Evolutionary conservation across 1,140 invertebrate genomes (phyloP), one percentile per base, ranked within the genome.

Genomic region (silkworm (Bombyx mori)): DNA sequence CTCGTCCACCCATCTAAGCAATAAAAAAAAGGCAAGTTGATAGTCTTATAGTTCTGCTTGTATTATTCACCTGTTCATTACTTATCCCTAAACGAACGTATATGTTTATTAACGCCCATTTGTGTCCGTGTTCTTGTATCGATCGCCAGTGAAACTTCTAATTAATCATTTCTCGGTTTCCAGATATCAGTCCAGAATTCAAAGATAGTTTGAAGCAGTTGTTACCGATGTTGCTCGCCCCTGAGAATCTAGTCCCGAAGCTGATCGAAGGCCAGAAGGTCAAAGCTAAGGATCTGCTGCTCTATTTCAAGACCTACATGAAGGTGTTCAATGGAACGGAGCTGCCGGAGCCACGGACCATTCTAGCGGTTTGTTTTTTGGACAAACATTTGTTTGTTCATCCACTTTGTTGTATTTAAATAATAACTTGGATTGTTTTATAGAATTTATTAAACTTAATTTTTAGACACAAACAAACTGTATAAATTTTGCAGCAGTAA

Each of bases 241-340:
- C 95, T 0, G 90, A 95, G 73, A 98, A 98, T 86, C 89, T 99
- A 50, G 93, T 99, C 8, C 91, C 96, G 1, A 99, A 99, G 86
- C 92, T 95, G 82, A 99, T 99, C 58, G 96, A 96, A 70, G 98
- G 98, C 0, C 92, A 96, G 70, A 92, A 93, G 65, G 93, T 99
- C 3, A 97, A 96, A 73, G 96, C 95, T 6, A 93, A 94, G 62
- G 97, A 99, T 86, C 82, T 96, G 55, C 86, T 99, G 26, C 95
- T 98, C 80, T 99, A 99, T 89, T 99, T 99, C 86, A 98, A 98
- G 81, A 94, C 96, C 10, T 99, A 99, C 74, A 97, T 98, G 80
- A 94, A 95, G 75, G 96, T 99, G 61, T 99, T 98, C 83, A 95
- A 97, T 77, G 97, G 97, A 35, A 95, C 97, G 75, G 96, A 98